Percentiles rank a stretch among this genome's conserved stretches.
phyloP scores from a whole-genome alignment of 2,888 invertebrate genomes.

The Germaria angustata region DNA sequence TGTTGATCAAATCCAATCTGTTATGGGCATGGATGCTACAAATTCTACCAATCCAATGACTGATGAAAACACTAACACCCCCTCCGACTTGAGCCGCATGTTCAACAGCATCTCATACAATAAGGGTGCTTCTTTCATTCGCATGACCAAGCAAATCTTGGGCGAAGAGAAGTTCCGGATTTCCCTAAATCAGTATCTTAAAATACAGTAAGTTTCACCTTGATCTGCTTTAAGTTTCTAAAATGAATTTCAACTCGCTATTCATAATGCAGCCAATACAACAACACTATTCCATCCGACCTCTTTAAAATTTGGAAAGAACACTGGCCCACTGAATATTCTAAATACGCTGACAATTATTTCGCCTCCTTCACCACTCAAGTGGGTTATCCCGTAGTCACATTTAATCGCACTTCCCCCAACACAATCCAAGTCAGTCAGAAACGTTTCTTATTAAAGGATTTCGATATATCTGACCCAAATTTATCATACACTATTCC shows the following conservation, averaged over 20 bases:
- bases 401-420: conserved; percentile 76
- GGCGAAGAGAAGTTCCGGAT: conserved; percentile 81
- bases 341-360: conserved; percentile 72
- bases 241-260: too few species aligned
- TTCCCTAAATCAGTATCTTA: conserved; percentile 83
- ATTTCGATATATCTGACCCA: conserved; percentile 68
- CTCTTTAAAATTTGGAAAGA: conserved; percentile 81
- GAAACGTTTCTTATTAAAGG: conserved; percentile 75
- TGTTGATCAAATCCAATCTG: conserved; percentile 84
- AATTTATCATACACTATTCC: conserved; percentile 74
- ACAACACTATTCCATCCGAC: conserved; percentile 80
- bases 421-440: conserved; percentile 71
- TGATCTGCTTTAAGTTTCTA: too few species aligned
- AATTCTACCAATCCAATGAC: conserved; percentile 83
- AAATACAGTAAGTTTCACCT: conserved; percentile 71
- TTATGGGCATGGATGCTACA: conserved; percentile 83
- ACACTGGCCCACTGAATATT: conserved; percentile 72
- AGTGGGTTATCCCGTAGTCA: conserved; percentile 84
- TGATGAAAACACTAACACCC: conserved; percentile 81
- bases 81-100: conserved; percentile 82
- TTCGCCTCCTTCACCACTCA: conserved; percentile 84
- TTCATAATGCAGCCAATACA: conserved; percentile 67
- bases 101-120: conserved; percentile 86
- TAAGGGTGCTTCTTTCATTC: conserved; percentile 85
- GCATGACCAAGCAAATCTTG: conserved; percentile 85